A percentile compares a stretch with the other conserved stretches of the same genome.
These are phyloP conservation scores for Aricia artaxerxes DNA, from an alignment of 2,888 invertebrate species.

Conservation along the genomic window DNA sequence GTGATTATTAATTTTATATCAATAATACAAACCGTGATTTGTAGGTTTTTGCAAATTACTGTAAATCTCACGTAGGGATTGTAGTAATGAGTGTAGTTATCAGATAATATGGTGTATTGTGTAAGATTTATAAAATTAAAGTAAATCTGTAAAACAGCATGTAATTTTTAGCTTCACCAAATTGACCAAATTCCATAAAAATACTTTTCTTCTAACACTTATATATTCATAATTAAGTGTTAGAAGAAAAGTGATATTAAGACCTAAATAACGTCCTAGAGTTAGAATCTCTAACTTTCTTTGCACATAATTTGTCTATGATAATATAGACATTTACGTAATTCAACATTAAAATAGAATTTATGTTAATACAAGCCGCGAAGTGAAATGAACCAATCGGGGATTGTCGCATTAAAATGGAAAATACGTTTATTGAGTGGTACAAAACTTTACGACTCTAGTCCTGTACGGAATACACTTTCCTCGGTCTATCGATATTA, in stretches of 20 bases:
- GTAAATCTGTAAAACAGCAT: no score
- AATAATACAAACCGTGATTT: not conserved
- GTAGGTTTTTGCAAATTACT: not conserved
- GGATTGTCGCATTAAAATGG: conserved; percentile 50
- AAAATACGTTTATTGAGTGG: conserved; percentile 68
- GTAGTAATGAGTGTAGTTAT: no score
- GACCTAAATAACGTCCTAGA: not conserved
- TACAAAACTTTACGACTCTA: conserved; percentile 62
- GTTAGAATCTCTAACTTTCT: not conserved
- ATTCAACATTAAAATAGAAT: conserved; percentile 7
- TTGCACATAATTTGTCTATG: conserved; percentile 5
- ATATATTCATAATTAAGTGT: no score
- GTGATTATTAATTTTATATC: not conserved
- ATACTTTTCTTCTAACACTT: no score
- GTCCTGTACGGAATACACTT: conserved; percentile 34
- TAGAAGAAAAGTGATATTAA: no score
- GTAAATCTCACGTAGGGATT: no score
- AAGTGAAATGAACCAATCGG: conserved; percentile 40
- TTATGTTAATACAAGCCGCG: conserved; percentile 28
- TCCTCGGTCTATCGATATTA: conserved; percentile 12
- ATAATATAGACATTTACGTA: not conserved
- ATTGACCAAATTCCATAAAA: no score
- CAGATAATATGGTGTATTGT: no score
- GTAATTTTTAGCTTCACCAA: no score
- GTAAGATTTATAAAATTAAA: no score